Base-by-base conservation (phyloP, 1,140 invertebrate genomes). In the Trachelipus rathkii region DNA sequence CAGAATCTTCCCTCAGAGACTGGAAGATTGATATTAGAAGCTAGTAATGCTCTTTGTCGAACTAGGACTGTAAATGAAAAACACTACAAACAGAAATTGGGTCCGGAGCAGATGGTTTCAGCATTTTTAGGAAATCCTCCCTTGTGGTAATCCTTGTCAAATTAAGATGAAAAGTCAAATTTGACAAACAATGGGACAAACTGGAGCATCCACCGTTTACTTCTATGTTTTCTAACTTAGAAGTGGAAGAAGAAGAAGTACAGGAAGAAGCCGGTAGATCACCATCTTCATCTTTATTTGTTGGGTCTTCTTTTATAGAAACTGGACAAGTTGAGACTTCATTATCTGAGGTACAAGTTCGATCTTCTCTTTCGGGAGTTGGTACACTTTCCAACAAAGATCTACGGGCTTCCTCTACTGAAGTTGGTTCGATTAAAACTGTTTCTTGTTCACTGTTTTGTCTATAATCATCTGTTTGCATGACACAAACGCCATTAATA, bases 401-500 rank as follows among this genome's bases (percentile, higher is more conserved):
- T 73, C 79, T 8, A 69, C 82, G 73, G 74, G 75, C 44, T 71
- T 78, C 78, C 71, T 77, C 69, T n/a, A 79, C 72, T 74, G 72
- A 74, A 72, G 82, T 75, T 76, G 78, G 72, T 67, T 76, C 71
- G 74, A 33, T 33, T 33, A 19, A 72, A 53, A 45, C 78, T 67
- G 44, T 77, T 73, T 70, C 75, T 70, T 78, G 21, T 70, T 75
- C 70, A 71, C 80, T 76, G 73, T 77, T 21, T 73, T 79, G 77
- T n/a, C 77, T 71, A 21, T 79, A 76, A 66, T 80, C 82, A 46
- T 82, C 78, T 46, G 82, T 84, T 75, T 93, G 91, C 91, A 95
- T 94, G 0, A 95, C 93, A 83, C 94, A 95, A 19, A 95, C 93
- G 6, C 94, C 93, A 82, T 95, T 95, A 79, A 95, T n/a, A n/a